These are phyloP conservation scores for Cosmopolites sordidus DNA, from an alignment of 2,888 invertebrate genomes.

Conservation along the genomic window DNA sequence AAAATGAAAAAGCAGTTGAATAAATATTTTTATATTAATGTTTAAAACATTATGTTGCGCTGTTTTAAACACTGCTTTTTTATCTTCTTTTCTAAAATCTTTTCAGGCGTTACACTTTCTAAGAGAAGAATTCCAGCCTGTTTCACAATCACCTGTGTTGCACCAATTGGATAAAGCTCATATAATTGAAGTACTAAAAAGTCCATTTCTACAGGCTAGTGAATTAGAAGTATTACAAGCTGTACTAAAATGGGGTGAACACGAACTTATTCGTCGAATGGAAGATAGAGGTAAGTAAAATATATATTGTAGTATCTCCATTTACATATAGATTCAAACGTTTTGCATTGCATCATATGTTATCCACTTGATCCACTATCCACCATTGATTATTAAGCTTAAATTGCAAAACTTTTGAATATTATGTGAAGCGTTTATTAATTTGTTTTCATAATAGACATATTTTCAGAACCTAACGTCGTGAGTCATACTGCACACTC, in stretches of 20 bases:
- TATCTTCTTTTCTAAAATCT: too few species aligned
- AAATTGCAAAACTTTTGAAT: too few species aligned
- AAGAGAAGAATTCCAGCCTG: conserved; percentile 83
- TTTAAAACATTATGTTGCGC: too few species aligned
- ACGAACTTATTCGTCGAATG: conserved; percentile 74
- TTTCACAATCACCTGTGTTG: conserved; percentile 68
- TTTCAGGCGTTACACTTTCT: conserved; percentile 76
- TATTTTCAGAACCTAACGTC: conserved; percentile 73
- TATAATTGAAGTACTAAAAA: conserved; percentile 69
- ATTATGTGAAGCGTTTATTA: neutral
- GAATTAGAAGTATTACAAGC: conserved; percentile 86
- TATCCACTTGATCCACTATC: too few species aligned
- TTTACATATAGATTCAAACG: neutral
- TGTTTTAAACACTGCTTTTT: too few species aligned
- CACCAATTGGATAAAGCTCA: conserved; percentile 73
- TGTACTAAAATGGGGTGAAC: conserved; percentile 85
- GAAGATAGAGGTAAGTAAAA: conserved; percentile 75
- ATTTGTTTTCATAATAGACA: conserved; percentile 15
- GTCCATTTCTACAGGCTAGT: conserved; percentile 77
- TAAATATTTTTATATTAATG: neutral
- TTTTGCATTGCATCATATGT: too few species aligned
- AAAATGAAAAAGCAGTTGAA: neutral
- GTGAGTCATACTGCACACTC: conserved; percentile 91
- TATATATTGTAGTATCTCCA: too few species aligned
- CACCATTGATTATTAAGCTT: too few species aligned